Evolutionary conservation across 2,888 invertebrate species (phyloP).

Genomic region (Eristalinus aeneus): DNA sequence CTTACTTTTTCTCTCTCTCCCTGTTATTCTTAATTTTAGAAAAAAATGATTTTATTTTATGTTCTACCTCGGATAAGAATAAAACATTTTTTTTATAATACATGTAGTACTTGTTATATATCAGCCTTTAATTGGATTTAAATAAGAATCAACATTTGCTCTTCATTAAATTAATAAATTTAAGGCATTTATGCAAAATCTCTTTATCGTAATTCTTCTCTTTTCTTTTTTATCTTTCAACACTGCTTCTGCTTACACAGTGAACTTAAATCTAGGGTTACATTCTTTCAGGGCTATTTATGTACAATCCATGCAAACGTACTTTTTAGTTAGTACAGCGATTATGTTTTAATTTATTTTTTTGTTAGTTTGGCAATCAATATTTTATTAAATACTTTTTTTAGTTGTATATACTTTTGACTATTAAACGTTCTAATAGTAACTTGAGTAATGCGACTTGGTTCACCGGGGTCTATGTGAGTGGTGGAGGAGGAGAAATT

Average conservation of each 20-base stretch:
- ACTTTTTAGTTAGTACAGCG: not conserved
- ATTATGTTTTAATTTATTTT: slow-evolving; percentile 3
- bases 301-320: slow-evolving; percentile 23
- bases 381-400: slow-evolving; percentile 26
- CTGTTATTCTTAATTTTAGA: slow-evolving; percentile 22
- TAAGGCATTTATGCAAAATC: slow-evolving; percentile 46
- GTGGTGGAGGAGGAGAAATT: slow-evolving; percentile 7
- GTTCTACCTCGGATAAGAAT: slow-evolving; percentile 35
- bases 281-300: not conserved
- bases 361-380: slow-evolving; percentile 39
- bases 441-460: slow-evolving; percentile 36
- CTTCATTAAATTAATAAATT: slow-evolving; percentile 42
- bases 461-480: not conserved
- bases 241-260: not conserved
- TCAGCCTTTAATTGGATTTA: slow-evolving; percentile 62
- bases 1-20: not conserved
- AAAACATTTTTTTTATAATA: slow-evolving; percentile 36
- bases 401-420: slow-evolving; percentile 30
- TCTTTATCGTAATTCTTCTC: slow-evolving; percentile 4
- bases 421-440: slow-evolving; percentile 49
- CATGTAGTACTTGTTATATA: slow-evolving; percentile 42
- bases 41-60: slow-evolving; percentile 48
- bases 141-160: slow-evolving; percentile 63
- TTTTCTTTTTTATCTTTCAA: not conserved
- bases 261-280: slow-evolving; percentile 4